These are phyloP conservation scores for Caenorhabditis sulstoni DNA, from an alignment of 2,888 invertebrate genomes.

Conservation along the genomic window DNA sequence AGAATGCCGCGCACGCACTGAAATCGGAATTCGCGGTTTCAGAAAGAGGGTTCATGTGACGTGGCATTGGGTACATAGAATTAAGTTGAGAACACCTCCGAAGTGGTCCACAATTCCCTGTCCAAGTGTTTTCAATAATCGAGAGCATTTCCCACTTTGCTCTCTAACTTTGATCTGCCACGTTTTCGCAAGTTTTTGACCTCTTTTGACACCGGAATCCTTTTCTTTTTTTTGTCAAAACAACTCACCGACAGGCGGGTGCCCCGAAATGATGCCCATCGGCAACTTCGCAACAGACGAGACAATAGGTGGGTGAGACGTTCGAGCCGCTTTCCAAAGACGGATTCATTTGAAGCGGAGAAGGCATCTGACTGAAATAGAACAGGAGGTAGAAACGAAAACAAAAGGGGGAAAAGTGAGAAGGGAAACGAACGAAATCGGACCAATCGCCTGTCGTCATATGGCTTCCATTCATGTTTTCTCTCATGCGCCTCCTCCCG, in stretches of 20 bases:
- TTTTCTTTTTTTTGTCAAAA: background rate
- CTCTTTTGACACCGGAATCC: background rate
- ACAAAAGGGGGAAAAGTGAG: background rate
- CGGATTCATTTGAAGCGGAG: background rate
- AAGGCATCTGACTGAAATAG: constrained; percentile 8
- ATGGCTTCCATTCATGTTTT: constrained; percentile 27
- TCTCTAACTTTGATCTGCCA: no score
- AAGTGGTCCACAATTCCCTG: no score
- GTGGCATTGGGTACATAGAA: no score
- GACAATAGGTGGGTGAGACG: constrained; percentile 15
- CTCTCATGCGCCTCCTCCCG: no score
- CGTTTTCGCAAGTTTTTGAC: no score
- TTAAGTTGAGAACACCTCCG: no score
- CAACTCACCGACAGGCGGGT: constrained; percentile 53
- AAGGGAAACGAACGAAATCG: background rate
- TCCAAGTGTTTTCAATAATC: no score
- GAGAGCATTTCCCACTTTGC: no score
- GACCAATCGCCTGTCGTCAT: constrained; percentile 17
- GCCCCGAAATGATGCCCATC: constrained; percentile 68
- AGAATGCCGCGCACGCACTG: constrained; percentile 77
- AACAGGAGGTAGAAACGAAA: background rate
- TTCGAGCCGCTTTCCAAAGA: constrained; percentile 9
- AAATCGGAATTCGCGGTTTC: background rate
- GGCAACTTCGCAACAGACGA: constrained; percentile 56
- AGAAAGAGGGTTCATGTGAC: no score